Base-by-base conservation (phyloP, 2,888 invertebrate species). In the Polymixis flavicincta region DNA sequence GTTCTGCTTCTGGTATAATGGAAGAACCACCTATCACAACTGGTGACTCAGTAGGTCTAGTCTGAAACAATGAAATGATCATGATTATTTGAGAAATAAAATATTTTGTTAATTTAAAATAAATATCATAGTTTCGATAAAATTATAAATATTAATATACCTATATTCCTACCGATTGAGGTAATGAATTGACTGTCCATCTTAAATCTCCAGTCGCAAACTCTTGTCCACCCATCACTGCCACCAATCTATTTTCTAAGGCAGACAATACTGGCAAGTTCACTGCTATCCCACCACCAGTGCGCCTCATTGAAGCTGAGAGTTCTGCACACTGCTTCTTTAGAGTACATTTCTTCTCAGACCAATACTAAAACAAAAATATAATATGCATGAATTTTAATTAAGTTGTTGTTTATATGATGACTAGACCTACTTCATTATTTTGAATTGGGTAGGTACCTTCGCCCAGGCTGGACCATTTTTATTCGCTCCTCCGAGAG, bases 91-190 rank as follows among this genome's bases (percentile, higher is more conserved):
- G 19, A 22, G 25, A 11, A 48, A n/a, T 69, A 50, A 59, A 37
- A 50, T n/a, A n/a, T 17, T 9, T 37, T 8, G 66, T 66, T 8
- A 8, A 6, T 8, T 14, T 50, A 22, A 45, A 45, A 67, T 55
- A 55, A 42, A 67, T 42, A 66, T 37, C 25, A 32, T 55, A 42
- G 25, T n/a, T 55, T 25, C 45, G 42, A 32, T 45, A 59, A 68
- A 59, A 59, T 17, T 28, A 11, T 48, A 28, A 59, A 28, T 48
- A 59, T 68, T 32, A 52, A 52, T 32, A 52, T n/a, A n/a, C n/a
- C n/a, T 52, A 52, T 52, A n/a, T 45, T n/a, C n/a, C n/a, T 63
- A 66, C 68, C 8, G 25, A 32, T 67, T 67, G 52, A 67, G 68
- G 48, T 32, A 45, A 59, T 68, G 45, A 57, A 57, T 68, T 45